Percentiles rank a stretch among this genome's conserved stretches.
Evolutionary conservation across 2,888 invertebrate species (phyloP).

Genomic region (Eristalinus sepulchralis): DNA sequence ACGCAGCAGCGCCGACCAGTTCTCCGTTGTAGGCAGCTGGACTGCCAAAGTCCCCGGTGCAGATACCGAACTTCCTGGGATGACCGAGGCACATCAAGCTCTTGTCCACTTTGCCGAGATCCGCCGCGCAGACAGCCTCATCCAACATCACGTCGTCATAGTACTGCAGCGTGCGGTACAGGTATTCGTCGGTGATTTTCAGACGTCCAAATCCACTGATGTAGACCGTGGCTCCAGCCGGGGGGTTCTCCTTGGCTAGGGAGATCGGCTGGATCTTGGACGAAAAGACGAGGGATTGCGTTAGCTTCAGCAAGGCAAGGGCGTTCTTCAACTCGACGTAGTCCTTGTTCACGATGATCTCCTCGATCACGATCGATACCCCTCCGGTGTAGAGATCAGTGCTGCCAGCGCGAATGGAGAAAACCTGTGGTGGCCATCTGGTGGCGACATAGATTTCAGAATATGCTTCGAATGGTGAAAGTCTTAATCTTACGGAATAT

Average conservation of each 20-base stretch:
- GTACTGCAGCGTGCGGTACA: constrained; percentile 74
- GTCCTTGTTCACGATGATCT: constrained; percentile 73
- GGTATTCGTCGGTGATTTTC: constrained; percentile 64
- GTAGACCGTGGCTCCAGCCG: constrained; percentile 72
- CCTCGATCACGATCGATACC: constrained; percentile 73
- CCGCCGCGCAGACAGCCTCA: constrained; percentile 23
- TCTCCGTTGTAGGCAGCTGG: constrained; percentile 75
- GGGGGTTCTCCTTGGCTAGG: constrained; percentile 71
- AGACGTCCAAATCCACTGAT: constrained; percentile 77
- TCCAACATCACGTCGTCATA: constrained; percentile 67
- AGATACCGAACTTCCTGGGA: constrained; percentile 66
- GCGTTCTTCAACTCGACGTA: constrained; percentile 73
- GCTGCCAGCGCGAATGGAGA: constrained; percentile 76
- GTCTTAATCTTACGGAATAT: constrained; percentile 73
- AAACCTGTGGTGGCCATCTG: constrained; percentile 76
- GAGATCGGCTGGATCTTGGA: constrained; percentile 72
- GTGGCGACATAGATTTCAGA: neutral
- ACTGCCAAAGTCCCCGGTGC: constrained; percentile 77
- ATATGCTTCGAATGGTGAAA: neutral
- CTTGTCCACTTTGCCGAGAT: constrained; percentile 35
- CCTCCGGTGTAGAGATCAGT: constrained; percentile 76
- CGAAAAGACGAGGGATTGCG: constrained; percentile 72
- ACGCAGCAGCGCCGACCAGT: constrained; percentile 76
- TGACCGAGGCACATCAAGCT: constrained; percentile 70
- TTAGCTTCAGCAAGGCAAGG: constrained; percentile 75